Percentiles rank a stretch among this genome's conserved stretches.
phyloP scores from a whole-genome alignment of 2,113 vertebrate species.

The Hepsetus odoe region DNA sequence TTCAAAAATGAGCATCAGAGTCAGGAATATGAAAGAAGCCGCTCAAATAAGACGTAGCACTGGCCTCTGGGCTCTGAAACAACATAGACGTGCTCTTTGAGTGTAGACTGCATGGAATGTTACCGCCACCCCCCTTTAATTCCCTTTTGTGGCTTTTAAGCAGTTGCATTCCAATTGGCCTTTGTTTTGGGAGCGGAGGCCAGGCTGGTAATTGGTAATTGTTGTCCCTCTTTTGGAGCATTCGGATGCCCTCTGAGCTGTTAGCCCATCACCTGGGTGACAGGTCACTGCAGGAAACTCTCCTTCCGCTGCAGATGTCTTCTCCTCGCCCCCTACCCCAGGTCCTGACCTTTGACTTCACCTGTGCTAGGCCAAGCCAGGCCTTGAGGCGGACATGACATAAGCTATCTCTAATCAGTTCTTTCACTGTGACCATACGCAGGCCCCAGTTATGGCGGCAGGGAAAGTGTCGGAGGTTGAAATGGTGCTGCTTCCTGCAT shows the following conservation, averaged over 20 bases:
- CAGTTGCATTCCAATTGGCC: conserved; percentile 53
- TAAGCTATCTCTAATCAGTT: conserved; percentile 16
- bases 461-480: not conserved
- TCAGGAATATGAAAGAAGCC: conserved; percentile 46
- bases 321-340: conserved; percentile 34
- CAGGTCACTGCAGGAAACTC: conserved; percentile 49
- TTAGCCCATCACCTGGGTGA: conserved; percentile 55
- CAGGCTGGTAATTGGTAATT: conserved; percentile 51
- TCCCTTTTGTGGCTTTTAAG: conserved; percentile 51
- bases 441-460: not conserved
- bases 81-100: conserved; percentile 10
- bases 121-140: not conserved
- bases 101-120: conserved; percentile 28
- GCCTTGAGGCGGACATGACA: conserved; percentile 7
- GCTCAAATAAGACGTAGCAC: conserved; percentile 16
- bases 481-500: too few species aligned
- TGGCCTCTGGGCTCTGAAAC: conserved; percentile 22
- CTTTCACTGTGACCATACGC: not conserved
- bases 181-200: conserved; percentile 52
- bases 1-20: conserved; percentile 75
- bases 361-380: conserved; percentile 39
- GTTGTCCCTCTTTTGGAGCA: conserved; percentile 53
- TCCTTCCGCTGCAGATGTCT: conserved; percentile 49
- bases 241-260: conserved; percentile 49
- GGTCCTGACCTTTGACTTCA: conserved; percentile 43